Evolutionary conservation across 92 coral and sea anemone genomes (phyloP), one percentile per base, ranked within the genome.

Genomic region (Actinostola sp.): DNA sequence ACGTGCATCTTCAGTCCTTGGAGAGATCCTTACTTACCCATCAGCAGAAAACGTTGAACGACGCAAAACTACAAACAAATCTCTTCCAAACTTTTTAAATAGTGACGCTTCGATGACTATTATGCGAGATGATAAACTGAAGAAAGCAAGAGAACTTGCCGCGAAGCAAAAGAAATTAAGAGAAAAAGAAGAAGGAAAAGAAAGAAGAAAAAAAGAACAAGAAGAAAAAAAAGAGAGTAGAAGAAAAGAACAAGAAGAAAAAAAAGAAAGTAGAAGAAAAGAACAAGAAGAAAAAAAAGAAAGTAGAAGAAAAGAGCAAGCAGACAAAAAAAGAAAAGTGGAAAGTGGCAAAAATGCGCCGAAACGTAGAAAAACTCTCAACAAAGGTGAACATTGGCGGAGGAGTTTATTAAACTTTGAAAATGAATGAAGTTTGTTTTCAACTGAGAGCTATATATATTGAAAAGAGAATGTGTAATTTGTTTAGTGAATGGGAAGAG

Each of bases 111-210:
- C 84, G 2, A 68, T 78, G 77, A 51, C 59, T 24, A 67, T 68
- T 14, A 13, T 78, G 62, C 77, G 59, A 2, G 83, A 78, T 67
- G 70, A 43, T 11, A 78, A 78, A 58, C 62, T 78, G 25, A 78
- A 78, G 17, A 78, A 78, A 59, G 70, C 84, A 5, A 69, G 84
- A 49, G 70, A 78, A 59, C 21, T 78, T 14, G 84, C 84, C 20
- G 84, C 41, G 10, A 78, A 78, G 34, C 84, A 78, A 52, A 78
- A 68, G 59, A 78, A 71, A 56, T 56, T 68, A 20, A 24, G 72
- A 49, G 76, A 55, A 32, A 78, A 56, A 20, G 84, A 68, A 69
- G 67, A 78, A 45, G 68, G 39, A 32, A 67, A 60, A 53, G 76
- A 53, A 52, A 60, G n/a, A 16, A 38, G 66, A 67, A 42, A 33